Evolutionary conservation across 2,797 vertebrate genomes (phyloP), one percentile per base, ranked within the genome.

Genomic region (Manis pentadactyla): DNA sequence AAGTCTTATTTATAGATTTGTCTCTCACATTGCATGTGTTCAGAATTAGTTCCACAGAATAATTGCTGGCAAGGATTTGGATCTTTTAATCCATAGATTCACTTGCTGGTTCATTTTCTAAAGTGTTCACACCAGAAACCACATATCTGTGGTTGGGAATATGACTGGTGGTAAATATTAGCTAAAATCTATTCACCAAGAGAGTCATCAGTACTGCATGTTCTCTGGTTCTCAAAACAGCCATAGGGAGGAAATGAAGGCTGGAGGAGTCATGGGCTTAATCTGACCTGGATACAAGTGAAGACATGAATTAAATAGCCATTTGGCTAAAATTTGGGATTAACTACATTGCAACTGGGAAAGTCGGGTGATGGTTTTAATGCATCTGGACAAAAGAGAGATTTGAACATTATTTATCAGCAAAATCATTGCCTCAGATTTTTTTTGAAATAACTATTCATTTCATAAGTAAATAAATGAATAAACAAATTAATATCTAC

Each of bases 381-480:
- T 74, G 42, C 3, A 17, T 42, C 55, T 14, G 19, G 37, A 90
- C 14, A 53, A 64, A 34, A 53, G 1, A 53, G 71, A 53, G 25
- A 61, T 94, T 51, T 53, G 5, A 90, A 53, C 17, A 64, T 21
- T 31, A 29, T 66, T 39, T 18, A n/a, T 1, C 17, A 23, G n/a
- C 6, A 75, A 91, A 92, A 71, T 18, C 15, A 63, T 49, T 61
- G 55, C 79, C 55, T 81, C 46, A 71, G 17, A 13, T 23, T 82
- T 85, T 89, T 51, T 82, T 71, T 68, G 61, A 90, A 46, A 49
- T 71, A 79, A 66, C n/a, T 27, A 25, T 37, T 49, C 37, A 84
- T 31, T 27, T 93, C 11, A 61, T n/a, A n/a, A n/a, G n/a, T 68
- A 31, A 63, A 59, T 59, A 59, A 10, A 46, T 46, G 42, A 42